phyloP scores from a whole-genome alignment of 2,888 invertebrate genomes.

The Nomada hirtipes region DNA sequence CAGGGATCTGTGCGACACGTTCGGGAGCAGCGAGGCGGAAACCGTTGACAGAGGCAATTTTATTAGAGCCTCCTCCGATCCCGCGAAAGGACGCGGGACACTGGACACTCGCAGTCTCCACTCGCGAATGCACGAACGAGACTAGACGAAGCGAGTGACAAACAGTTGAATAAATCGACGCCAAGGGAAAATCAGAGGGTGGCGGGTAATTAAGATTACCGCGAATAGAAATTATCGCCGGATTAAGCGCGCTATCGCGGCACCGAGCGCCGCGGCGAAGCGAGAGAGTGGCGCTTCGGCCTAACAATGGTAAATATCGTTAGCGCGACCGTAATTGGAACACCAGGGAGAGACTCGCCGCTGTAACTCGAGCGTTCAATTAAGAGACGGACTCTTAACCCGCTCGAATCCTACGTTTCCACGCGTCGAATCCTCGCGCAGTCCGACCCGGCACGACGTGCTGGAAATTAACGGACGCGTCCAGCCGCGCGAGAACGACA shows the following conservation, averaged over 20 bases:
- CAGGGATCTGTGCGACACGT: not conserved
- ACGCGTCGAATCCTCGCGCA: conserved; percentile 59
- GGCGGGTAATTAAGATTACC: conserved; percentile 75
- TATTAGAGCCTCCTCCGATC: not conserved
- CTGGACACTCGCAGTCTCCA: too few relatives aligned
- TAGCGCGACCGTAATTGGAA: conserved; percentile 73
- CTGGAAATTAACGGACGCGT: conserved; percentile 55
- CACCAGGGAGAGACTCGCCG: conserved; percentile 64
- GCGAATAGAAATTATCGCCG: conserved; percentile 75
- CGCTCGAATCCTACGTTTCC: conserved; percentile 73
- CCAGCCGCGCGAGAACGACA: too few relatives aligned
- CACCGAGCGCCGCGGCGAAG: conserved; percentile 46
- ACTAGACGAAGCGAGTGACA: too few relatives aligned
- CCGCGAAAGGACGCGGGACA: too few relatives aligned
- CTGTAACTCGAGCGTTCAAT: conserved; percentile 73
- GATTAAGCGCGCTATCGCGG: conserved; percentile 73
- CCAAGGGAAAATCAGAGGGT: conserved; percentile 66
- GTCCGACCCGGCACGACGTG: conserved; percentile 51
- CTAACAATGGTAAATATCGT: conserved; percentile 77
- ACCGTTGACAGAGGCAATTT: too few relatives aligned
- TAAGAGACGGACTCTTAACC: conserved; percentile 71
- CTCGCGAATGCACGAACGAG: too few relatives aligned
- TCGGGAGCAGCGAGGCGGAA: too few relatives aligned
- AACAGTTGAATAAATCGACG: not conserved
- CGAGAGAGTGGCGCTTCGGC: conserved; percentile 51